Base-by-base conservation (phyloP, 2,113 vertebrate genomes). In the Benitochromis conjunctus region DNA sequence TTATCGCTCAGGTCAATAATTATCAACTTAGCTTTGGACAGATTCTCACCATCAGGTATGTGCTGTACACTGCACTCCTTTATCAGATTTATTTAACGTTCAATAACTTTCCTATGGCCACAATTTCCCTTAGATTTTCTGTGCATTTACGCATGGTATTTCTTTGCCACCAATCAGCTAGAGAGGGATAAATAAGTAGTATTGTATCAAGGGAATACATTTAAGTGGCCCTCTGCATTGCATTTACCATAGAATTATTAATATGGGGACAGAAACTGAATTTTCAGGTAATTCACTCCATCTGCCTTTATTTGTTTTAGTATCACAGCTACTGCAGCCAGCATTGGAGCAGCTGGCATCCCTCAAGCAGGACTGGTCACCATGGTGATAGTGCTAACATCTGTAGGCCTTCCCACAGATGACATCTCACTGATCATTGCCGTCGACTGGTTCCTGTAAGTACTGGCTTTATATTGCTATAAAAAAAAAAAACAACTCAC, bases 381-480 rank as follows among this genome's bases (percentile, higher is more conserved):
- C 81, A 99, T 99, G 99, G 96, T 99, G 89, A 99, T 99, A 48
- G 99, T 99, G 79, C 94, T 99, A 84, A 99, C 98, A 31, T 99
- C 99, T 12, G 99, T 99, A 51, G 99, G 99, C 55, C 95, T 99
- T 89, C 99, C 99, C 79, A 99, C 99, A 3, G 98, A 99, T 85
- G 99, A 99, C 94, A 98, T 99, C 95, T 96, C 96, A 0, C 97
- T 99, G 80, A 99, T 99, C 94, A 98, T 99, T 58, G 99, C 98
- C 0, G 98, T 99, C 80, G 99, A 99, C 93, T 99, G 99, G 99
- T 98, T 99, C 91, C 94, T 99, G 99, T 99, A 95, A 98, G 99
- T 99, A 82, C n/a, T n/a, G 6, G 1, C 13, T 85, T 5, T 43
- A 38, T 31, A 9, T 7, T 19, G 14, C 11, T 34, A 31, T 74